Percentiles rank a stretch among this genome's conserved stretches.
Conservation (phyloP, 2,797 vertebrate genomes). For the Danionella dracula region DNA sequence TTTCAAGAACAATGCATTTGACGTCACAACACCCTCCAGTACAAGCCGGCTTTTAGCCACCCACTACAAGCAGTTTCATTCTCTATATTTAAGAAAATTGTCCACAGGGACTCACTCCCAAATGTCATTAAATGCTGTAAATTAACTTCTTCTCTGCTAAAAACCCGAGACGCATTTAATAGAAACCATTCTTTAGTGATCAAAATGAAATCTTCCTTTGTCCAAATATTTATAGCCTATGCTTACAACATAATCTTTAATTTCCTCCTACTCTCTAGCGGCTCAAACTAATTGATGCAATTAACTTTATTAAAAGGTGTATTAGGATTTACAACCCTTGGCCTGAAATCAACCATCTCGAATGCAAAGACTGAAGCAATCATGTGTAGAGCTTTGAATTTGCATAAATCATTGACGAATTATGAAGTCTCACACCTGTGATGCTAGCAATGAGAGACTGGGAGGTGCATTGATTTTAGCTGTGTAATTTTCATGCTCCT, state of each 20-base stretch:
- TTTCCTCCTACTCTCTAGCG: background rate
- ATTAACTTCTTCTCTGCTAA: too few species aligned
- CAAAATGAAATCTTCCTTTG: too few species aligned
- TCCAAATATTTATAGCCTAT: background rate
- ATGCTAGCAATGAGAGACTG: background rate
- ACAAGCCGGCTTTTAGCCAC: conserved; percentile 31
- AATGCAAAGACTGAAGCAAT: background rate
- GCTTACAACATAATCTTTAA: background rate
- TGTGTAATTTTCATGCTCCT: background rate
- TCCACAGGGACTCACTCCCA: too few species aligned
- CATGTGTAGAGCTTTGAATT: conserved; percentile 8
- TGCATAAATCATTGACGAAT: conserved; percentile 22
- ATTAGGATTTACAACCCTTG: background rate
- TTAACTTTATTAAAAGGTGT: conserved; percentile 7
- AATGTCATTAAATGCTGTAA: too few species aligned
- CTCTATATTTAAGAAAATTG: too few species aligned
- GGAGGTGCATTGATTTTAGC: conserved; percentile 1
- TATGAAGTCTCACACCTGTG: background rate
- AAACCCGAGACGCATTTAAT: too few species aligned
- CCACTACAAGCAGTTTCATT: too few species aligned
- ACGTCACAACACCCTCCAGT: conserved; percentile 34
- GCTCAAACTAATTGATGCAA: background rate
- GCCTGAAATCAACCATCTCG: conserved; percentile 3
- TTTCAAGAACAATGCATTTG: conserved; percentile 42
- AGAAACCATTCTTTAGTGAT: too few species aligned